Evolutionary conservation across 2,797 vertebrate species (phyloP).

Genomic region (Epinephelus coioides): DNA sequence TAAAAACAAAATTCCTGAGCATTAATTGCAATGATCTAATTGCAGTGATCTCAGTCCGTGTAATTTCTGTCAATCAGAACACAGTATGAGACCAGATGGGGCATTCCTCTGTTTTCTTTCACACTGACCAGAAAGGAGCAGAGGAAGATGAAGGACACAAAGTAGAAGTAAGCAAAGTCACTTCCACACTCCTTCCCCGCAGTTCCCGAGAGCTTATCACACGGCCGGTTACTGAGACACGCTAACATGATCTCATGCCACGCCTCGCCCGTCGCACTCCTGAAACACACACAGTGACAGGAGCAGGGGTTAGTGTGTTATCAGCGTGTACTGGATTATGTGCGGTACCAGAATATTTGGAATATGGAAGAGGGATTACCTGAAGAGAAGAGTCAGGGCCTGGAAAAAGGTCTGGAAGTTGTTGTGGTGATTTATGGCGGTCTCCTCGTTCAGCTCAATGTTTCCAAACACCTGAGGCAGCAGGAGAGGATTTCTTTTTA

Average conservation of each 20-base stretch:
- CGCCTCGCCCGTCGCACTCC: constrained; percentile 97
- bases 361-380: constrained; percentile 79
- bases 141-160: constrained; percentile 99
- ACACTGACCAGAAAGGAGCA: constrained; percentile 96
- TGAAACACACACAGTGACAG: constrained; percentile 64
- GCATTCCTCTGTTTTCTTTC: background rate
- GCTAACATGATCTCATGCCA: constrained; percentile 99
- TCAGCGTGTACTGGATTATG: background rate
- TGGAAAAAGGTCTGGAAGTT: constrained; percentile 98
- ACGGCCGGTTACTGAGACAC: constrained; percentile 91
- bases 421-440: constrained; percentile 94
- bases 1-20: background rate
- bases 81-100: background rate
- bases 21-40: background rate
- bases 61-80: background rate
- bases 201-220: constrained; percentile 87
- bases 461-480: constrained; percentile 95
- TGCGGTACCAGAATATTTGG: background rate
- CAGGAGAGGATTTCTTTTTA: background rate
- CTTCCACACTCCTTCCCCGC: constrained; percentile 92
- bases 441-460: constrained; percentile 91
- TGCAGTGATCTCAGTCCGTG: background rate
- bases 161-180: constrained; percentile 99
- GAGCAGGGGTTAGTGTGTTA: background rate
- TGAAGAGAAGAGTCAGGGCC: constrained; percentile 96